phyloP scores from a whole-genome alignment of 2,888 invertebrate species.

The Luperina testacea region DNA sequence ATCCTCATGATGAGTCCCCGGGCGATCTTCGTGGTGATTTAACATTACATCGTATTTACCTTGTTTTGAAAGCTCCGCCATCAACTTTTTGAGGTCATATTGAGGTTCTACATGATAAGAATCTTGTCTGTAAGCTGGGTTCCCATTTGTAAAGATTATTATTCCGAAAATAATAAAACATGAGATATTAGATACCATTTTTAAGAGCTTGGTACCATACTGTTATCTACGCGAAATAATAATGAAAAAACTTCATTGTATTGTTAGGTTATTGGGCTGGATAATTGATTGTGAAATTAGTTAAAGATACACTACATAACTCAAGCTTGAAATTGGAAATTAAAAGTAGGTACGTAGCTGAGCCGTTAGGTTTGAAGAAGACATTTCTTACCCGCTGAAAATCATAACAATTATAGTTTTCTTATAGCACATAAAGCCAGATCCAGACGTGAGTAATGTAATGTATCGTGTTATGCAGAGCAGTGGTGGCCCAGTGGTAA shows the following conservation, averaged over 20 bases:
- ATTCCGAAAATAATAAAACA: slow-evolving; percentile 39
- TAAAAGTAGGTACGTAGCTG: too few species aligned
- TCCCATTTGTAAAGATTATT: slow-evolving; percentile 33
- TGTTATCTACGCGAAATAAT: slow-evolving; percentile 17
- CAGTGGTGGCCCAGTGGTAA: too few species aligned
- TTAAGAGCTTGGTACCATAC: slow-evolving; percentile 16
- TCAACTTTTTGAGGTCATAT: slow-evolving; percentile 22
- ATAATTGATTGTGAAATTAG: slow-evolving; percentile 53
- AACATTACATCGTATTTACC: slow-evolving; percentile 36
- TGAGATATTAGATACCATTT: slow-evolving; percentile 39
- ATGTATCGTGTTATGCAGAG: too few species aligned
- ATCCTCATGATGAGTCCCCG: slow-evolving; percentile 26
- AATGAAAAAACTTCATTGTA: slow-evolving; percentile 33
- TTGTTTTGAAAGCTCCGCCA: slow-evolving; percentile 15
- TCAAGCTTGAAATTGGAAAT: slow-evolving; percentile 62
- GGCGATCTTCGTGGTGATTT: slow-evolving; percentile 31
- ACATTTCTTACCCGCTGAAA: too few species aligned
- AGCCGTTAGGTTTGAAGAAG: too few species aligned
- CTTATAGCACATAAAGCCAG: too few species aligned
- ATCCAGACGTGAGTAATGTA: too few species aligned
- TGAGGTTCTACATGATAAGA: neutral
- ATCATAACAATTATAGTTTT: too few species aligned
- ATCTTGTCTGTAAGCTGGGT: slow-evolving; percentile 12
- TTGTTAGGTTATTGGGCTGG: slow-evolving; percentile 10
- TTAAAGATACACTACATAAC: slow-evolving; percentile 45